Conservation (phyloP, 2,113 vertebrate genomes). For the Dasypus novemcinctus region DNA sequence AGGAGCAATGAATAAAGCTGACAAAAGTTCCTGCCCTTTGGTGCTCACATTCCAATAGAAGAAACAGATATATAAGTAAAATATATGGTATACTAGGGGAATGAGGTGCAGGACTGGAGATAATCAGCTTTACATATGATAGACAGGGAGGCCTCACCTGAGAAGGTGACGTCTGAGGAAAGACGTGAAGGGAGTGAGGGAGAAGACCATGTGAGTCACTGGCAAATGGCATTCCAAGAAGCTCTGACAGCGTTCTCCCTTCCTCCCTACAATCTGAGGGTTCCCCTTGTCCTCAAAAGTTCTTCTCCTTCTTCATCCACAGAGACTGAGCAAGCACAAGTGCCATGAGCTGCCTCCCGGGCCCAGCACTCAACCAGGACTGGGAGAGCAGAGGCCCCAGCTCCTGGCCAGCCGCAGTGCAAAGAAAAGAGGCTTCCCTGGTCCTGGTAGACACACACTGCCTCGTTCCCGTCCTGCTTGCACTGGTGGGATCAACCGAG, state of each 20-base stretch:
- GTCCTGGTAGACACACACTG: background rate
- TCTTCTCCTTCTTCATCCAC: background rate
- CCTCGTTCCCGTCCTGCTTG: background rate
- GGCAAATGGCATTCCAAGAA: no score
- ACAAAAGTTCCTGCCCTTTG: background rate
- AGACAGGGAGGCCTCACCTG: no score
- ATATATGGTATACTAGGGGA: background rate
- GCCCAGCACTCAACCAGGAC: background rate
- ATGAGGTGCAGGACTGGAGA: background rate
- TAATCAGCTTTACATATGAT: background rate
- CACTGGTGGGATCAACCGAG: no score
- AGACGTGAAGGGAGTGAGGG: background rate
- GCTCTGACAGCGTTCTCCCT: rapidly evolving
- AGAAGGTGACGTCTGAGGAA: background rate
- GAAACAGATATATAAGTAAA: background rate
- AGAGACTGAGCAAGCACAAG: background rate
- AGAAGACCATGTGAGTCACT: background rate
- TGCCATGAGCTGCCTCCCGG: background rate
- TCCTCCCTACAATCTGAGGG: background rate
- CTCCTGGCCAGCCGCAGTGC: background rate
- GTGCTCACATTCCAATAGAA: background rate
- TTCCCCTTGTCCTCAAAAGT: background rate
- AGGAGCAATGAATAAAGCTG: background rate
- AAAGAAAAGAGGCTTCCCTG: background rate
- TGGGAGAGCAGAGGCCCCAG: background rate